A percentile compares a stretch with the other conserved stretches of the same genome.
phyloP scores from a whole-genome alignment of 1,140 invertebrate genomes.

The Phymastichus coffea region DNA sequence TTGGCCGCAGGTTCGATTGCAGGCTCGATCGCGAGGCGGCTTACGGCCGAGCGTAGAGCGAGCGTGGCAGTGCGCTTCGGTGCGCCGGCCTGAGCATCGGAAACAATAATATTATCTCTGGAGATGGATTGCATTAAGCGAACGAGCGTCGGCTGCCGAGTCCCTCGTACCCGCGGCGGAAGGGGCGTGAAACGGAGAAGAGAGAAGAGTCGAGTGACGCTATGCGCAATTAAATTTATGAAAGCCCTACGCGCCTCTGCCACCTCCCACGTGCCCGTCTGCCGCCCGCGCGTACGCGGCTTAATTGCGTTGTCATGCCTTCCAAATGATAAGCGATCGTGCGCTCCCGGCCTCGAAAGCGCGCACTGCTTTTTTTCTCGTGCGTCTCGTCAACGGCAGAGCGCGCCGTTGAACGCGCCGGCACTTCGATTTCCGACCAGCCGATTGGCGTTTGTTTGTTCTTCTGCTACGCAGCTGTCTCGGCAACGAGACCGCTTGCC shows the following conservation, averaged over 20 bases:
- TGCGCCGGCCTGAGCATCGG: neutral
- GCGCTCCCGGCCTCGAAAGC: constrained; percentile 9
- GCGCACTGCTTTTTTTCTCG: too few relatives aligned
- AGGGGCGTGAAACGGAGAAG: neutral
- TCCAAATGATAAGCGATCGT: constrained; percentile 17
- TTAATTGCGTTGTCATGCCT: constrained; percentile 16
- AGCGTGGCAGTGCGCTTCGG: neutral
- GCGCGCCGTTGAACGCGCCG: too few relatives aligned
- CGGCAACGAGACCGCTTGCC: too few relatives aligned
- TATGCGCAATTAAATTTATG: constrained; percentile 21
- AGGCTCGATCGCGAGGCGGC: too few relatives aligned
- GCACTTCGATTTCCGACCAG: neutral
- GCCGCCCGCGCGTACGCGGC: neutral
- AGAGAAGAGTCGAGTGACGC: constrained; percentile 19
- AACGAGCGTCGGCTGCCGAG: neutral
- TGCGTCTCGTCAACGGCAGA: too few relatives aligned
- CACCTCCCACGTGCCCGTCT: neutral
- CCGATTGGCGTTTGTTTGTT: too few relatives aligned
- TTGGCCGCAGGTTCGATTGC: too few relatives aligned
- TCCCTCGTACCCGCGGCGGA: neutral
- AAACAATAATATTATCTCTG: constrained; percentile 6
- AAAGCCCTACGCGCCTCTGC: constrained; percentile 12
- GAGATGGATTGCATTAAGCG: constrained; percentile 4
- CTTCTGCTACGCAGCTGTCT: too few relatives aligned
- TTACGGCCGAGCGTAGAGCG: too few relatives aligned